phyloP scores from a whole-genome alignment of 2,113 vertebrate species.

The Datnioides undecimradiatus region DNA sequence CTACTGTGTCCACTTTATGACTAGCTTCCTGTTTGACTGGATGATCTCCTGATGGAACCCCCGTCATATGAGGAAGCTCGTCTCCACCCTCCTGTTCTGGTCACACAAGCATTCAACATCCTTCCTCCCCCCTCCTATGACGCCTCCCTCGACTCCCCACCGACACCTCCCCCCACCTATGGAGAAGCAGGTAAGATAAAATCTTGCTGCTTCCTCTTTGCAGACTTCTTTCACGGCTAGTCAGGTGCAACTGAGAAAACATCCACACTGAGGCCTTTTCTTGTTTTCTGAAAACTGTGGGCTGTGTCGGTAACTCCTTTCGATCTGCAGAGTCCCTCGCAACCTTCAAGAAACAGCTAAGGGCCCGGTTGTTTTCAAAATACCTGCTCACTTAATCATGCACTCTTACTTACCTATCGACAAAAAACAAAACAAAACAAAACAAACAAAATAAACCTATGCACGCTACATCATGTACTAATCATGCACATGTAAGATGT shows the following conservation, averaged over 20 bases:
- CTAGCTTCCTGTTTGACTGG: conserved; percentile 33
- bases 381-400: too few species aligned
- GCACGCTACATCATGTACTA: too few species aligned
- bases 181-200: conserved; percentile 61
- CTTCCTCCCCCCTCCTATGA: conserved; percentile 41
- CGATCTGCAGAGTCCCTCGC: too few species aligned
- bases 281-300: too few species aligned
- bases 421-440: too few species aligned
- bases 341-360: too few species aligned
- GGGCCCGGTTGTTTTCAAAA: too few species aligned
- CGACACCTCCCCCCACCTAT: conserved; percentile 71
- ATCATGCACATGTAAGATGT: too few species aligned
- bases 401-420: too few species aligned
- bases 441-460: too few species aligned
- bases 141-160: not conserved
- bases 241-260: not conserved
- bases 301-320: too few species aligned
- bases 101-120: not conserved
- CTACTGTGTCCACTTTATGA: not conserved
- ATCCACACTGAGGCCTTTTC: not conserved
- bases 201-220: not conserved
- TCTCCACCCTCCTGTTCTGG: conserved; percentile 17
- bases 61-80: conserved; percentile 70
- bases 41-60: conserved; percentile 67
- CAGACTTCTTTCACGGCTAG: not conserved